Evolutionary conservation across 2,113 vertebrate genomes (phyloP).

Genomic region (Neomonachus schauinslandi): DNA sequence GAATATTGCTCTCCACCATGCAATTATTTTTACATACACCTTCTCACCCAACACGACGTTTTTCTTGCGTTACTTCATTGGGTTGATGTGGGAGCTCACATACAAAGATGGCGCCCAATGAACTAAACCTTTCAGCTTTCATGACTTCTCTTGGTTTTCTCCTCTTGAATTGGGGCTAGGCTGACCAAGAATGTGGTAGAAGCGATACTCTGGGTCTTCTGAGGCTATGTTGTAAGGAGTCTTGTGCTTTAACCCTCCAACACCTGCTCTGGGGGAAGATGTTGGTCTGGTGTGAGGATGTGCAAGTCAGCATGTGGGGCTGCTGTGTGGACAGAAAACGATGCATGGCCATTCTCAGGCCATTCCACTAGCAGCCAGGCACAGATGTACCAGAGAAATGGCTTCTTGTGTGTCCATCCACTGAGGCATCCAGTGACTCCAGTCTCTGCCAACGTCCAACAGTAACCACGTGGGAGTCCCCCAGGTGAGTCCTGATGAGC

Average conservation of each 20-base stretch:
- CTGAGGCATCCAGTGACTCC: background rate
- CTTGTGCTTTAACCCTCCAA: background rate
- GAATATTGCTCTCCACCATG: accelerated
- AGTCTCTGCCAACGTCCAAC: background rate
- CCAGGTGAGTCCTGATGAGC: background rate
- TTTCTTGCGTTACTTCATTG: accelerated
- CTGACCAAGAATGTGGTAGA: background rate
- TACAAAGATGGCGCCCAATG: background rate
- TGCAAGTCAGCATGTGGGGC: accelerated
- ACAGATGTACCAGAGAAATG: background rate
- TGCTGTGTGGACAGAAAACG: background rate
- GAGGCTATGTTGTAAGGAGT: background rate
- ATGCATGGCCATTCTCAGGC: background rate
- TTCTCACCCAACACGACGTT: background rate
- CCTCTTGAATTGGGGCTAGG: background rate
- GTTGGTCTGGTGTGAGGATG: background rate
- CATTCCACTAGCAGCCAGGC: background rate
- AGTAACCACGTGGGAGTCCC: background rate
- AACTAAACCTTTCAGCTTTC: background rate
- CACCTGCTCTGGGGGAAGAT: background rate
- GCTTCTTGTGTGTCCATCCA: background rate
- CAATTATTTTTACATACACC: accelerated
- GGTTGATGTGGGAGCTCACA: background rate
- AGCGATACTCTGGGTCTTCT: background rate
- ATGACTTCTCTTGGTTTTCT: accelerated